phyloP scores from a whole-genome alignment of 2,888 invertebrate genomes.

The Cremastinae sp. region DNA sequence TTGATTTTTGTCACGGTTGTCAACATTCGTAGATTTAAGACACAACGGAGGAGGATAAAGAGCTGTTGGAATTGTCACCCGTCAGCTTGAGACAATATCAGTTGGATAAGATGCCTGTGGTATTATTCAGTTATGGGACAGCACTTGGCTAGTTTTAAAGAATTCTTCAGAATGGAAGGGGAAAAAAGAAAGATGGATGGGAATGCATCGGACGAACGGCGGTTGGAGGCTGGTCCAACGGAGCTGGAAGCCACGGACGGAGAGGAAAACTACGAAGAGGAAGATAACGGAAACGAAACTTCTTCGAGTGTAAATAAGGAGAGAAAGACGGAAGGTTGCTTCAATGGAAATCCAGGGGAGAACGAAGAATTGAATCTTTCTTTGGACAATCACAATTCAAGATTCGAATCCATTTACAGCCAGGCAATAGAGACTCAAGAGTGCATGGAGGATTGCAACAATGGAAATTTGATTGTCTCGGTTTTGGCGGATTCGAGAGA shows the following conservation, averaged over 20 bases:
- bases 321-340: slow-evolving; percentile 70
- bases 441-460: slow-evolving; percentile 72
- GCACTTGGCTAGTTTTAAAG: slow-evolving; percentile 79
- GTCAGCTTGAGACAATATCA: slow-evolving; percentile 12
- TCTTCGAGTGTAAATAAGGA: slow-evolving; percentile 68
- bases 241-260: slow-evolving; percentile 69
- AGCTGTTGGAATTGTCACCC: not conserved
- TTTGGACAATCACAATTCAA: slow-evolving; percentile 77
- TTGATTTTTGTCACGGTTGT: too few species aligned
- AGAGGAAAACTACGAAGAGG: slow-evolving; percentile 62
- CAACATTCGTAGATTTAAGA: not conserved
- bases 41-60: not conserved
- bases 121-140: slow-evolving; percentile 78
- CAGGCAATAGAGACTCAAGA: slow-evolving; percentile 76
- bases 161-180: slow-evolving; percentile 77
- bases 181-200: slow-evolving; percentile 71
- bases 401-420: slow-evolving; percentile 78
- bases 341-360: slow-evolving; percentile 71
- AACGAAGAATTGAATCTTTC: slow-evolving; percentile 74
- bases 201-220: slow-evolving; percentile 66
- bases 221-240: slow-evolving; percentile 67
- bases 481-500: slow-evolving; percentile 53
- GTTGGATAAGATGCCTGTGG: slow-evolving; percentile 75
- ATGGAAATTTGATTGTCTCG: slow-evolving; percentile 73
- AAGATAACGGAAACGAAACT: slow-evolving; percentile 75